Evolutionary conservation across 2,888 invertebrate genomes (phyloP), one percentile per base, ranked within the genome.

Genomic region (Meteorus cinctellus): DNA sequence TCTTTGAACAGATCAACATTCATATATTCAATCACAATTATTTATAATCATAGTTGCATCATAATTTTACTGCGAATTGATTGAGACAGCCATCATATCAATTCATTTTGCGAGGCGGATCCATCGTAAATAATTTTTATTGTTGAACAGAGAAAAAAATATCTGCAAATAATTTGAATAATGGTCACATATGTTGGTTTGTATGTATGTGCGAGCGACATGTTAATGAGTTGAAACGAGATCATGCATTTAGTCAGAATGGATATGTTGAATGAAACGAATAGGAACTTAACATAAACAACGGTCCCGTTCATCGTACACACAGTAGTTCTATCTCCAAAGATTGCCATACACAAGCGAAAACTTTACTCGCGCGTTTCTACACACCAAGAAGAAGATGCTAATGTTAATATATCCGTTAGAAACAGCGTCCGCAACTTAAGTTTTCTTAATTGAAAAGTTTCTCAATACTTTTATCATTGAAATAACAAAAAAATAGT

Each of bases 171-270:
- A n/a, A 14, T 41, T 41, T 12, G 0, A 12, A 12, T 41, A 12
- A 41, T 5, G 8, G 41, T 12, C 41, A 48, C 5, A n/a, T n/a
- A 55, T 19, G 24, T 19, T 4, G 24, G 8, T 19, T 19, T 55
- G n/a, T 24, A 8, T 8, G n/a, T 55, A 2, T 4, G 19, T 55
- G n/a, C 8, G 16, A 51, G 70, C 45, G 45, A 29, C 34, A 59
- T 29, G 41, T 80, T 80, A 80, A 80, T 80, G 78, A 78, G 72
- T 75, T 75, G 72, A 59, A 55, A 69, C 68, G 73, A 74, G 51
- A 75, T 67, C 62, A 60, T 19, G 55, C 55, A 19, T 55, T 4
- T 2, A 55, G 19, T 55, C 4, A 24, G 19, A 8, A 55, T 19
- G 55, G 1, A 19, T 55, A 2, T 55, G 55, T 19, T 55, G 55